These are phyloP conservation scores for Ianthella basta DNA, from an alignment of 37 sponge, comb jelly and placozoan species.

Conservation along the genomic window DNA sequence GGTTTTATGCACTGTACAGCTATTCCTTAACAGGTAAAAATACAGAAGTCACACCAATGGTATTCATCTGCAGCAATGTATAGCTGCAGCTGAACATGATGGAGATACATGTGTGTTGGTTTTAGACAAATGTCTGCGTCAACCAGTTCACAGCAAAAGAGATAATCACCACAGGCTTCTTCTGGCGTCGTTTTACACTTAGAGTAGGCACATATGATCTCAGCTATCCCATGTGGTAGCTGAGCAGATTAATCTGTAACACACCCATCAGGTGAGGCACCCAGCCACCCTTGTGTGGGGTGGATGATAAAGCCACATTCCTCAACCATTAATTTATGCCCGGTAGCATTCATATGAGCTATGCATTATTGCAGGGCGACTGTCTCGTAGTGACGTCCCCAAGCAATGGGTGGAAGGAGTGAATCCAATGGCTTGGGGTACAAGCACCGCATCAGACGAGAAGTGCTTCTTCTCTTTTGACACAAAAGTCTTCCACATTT, in stretches of 20 bases:
- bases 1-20: constrained; percentile 43
- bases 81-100: no score
- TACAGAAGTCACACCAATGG: no score
- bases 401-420: constrained; percentile 40
- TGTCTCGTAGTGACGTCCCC: constrained; percentile 50
- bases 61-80: no score
- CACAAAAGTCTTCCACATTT: constrained; percentile 47
- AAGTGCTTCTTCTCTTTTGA: constrained; percentile 5
- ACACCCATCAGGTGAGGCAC: constrained; percentile 61
- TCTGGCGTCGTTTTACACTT: constrained; percentile 31
- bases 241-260: constrained; percentile 29
- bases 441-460: constrained; percentile 20
- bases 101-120: no score
- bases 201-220: constrained; percentile 58
- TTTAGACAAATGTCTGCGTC: constrained; percentile 12
- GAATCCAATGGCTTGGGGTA: constrained; percentile 45
- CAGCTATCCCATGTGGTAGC: constrained; percentile 36
- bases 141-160: constrained; percentile 37
- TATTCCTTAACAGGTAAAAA: constrained; percentile 44
- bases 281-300: constrained; percentile 40
- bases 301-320: constrained; percentile 53
- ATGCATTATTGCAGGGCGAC: constrained; percentile 32
- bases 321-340: constrained; percentile 33
- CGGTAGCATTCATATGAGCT: constrained; percentile 9
- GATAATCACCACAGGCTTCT: constrained; percentile 43